Evolutionary conservation across 2,113 vertebrate genomes (phyloP), one percentile per base, ranked within the genome.

Genomic region (Cheirogaleus medius): DNA sequence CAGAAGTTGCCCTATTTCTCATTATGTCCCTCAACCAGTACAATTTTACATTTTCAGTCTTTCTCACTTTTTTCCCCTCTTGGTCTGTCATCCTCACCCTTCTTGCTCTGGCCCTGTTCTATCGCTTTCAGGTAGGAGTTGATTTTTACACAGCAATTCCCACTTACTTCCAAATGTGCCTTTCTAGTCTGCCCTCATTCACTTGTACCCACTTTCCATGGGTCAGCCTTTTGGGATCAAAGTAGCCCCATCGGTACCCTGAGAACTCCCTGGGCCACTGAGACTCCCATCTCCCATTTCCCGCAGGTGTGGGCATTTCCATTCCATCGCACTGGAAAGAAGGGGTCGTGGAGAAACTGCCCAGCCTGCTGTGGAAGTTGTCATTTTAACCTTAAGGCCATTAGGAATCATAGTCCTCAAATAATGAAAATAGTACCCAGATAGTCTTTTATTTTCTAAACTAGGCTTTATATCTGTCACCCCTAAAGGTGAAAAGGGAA

Each of bases 221-320:
- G 11, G 23, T 93, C 78, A 47, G 18, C 77, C 91, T 97, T 44
- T 69, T 92, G 47, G n/a, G 49, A 82, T 56, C 76, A 66, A 93
- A 87, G 11, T 49, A 93, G 58, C 17, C 64, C 58, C 39, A 8
- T 56, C 34, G 2, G 56, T 20, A 27, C 34, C 68, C 68, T 13
- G 78, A 66, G 86, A 81, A 76, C n/a, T 14, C 7, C 27, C n/a
- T 6, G 42, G 39, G 60, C 17, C 49, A 3, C 0, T 6, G 63
- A 21, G 52, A 42, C 15, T 73, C 27, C 49, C 11, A 0, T 85
- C 66, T 20, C 80, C 71, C 29, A 0, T 56, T 73, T 34, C 85
- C 47, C 34, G 1, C 0, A 56, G 37, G 34, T 21, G 66, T 63
- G 34, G 20, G 18, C 8, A 1, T 44, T 71, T 83, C 49, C 68